Conservation (phyloP, 1,140 invertebrate genomes). For the Saccostrea echinata region DNA sequence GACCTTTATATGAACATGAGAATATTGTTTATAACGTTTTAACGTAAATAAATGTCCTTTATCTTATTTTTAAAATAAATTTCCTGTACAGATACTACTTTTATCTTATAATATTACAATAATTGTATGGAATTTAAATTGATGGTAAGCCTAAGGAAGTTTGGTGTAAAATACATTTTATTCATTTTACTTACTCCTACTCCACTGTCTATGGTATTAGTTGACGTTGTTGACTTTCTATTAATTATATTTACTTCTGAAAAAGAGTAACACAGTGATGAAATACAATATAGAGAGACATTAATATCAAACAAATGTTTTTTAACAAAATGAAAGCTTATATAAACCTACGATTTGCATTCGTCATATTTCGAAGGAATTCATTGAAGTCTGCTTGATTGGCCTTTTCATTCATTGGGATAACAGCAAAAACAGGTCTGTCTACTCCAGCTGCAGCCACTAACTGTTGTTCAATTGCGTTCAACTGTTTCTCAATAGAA, state of each 20-base stretch:
- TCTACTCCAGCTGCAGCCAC: not conserved
- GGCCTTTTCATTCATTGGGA: slow-evolving; percentile 38
- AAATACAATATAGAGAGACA: not conserved
- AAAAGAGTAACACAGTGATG: not conserved
- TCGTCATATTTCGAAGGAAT: slow-evolving; percentile 26
- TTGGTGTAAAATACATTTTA: not conserved
- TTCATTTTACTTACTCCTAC: not conserved
- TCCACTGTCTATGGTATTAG: not conserved
- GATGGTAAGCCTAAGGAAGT: not conserved
- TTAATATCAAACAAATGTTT: not conserved
- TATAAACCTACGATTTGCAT: not conserved
- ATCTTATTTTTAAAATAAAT: no score
- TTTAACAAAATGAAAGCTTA: not conserved
- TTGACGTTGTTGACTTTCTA: not conserved
- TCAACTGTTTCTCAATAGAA: slow-evolving; percentile 6
- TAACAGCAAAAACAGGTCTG: slow-evolving; percentile 41
- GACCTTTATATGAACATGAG: not conserved
- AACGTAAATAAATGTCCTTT: no score
- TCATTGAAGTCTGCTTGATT: slow-evolving; percentile 36
- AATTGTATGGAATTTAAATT: not conserved
- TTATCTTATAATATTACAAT: no score
- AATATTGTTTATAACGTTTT: not conserved
- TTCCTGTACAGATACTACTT: no score
- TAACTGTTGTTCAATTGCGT: slow-evolving; percentile 34
- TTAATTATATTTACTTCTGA: slow-evolving; percentile 19